Evolutionary conservation across 1,140 invertebrate genomes (phyloP).

Genomic region (Oryctes rhinoceros): DNA sequence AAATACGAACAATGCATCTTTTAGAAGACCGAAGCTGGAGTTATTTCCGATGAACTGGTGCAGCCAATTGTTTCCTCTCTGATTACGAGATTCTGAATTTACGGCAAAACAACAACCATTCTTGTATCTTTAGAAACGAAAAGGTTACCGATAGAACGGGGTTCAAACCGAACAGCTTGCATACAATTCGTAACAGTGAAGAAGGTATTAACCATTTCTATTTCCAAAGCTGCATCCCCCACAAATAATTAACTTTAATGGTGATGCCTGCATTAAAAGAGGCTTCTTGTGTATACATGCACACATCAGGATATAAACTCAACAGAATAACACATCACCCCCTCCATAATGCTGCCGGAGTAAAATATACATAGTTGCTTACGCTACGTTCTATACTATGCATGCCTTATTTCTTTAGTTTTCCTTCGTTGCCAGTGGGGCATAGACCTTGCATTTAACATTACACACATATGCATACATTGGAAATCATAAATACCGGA

Average conservation of each 20-base stretch:
- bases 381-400: conserved; percentile 12
- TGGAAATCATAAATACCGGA: conserved; percentile 20
- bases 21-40: too few relatives aligned
- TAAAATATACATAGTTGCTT: conserved; percentile 15
- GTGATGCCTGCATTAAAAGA: conserved; percentile 8
- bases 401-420: conserved; percentile 36
- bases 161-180: too few relatives aligned
- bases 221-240: not conserved
- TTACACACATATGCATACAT: conserved; percentile 7
- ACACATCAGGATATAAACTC: conserved; percentile 5
- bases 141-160: too few relatives aligned
- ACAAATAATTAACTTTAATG: conserved; percentile 7
- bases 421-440: conserved; percentile 28
- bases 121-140: too few relatives aligned
- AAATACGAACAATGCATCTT: too few relatives aligned
- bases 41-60: too few relatives aligned
- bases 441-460: conserved; percentile 30
- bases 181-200: not conserved
- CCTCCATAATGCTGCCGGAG: conserved; percentile 10
- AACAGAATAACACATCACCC: conserved; percentile 9
- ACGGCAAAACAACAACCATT: too few relatives aligned
- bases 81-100: too few relatives aligned
- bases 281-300: not conserved
- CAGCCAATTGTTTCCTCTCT: too few relatives aligned
- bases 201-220: not conserved